Conservation (phyloP, 2,888 invertebrate species). For the Norana najaformis region DNA sequence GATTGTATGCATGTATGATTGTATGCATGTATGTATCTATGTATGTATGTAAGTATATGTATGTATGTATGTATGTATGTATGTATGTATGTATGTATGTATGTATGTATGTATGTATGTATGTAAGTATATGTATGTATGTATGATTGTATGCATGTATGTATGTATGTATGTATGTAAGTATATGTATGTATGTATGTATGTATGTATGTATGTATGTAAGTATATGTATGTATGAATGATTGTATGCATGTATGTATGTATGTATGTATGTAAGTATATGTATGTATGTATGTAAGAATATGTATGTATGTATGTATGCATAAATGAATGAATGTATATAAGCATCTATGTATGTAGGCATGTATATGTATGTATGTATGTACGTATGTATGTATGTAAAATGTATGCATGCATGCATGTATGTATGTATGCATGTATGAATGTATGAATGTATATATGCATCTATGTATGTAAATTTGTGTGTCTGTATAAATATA, state of each 20-base stretch:
- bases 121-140: not conserved
- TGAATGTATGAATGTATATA: too few relatives aligned
- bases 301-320: not conserved
- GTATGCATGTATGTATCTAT: not conserved
- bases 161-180: not conserved
- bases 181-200: not conserved
- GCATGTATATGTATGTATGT: too few relatives aligned
- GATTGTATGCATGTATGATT: not conserved
- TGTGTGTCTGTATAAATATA: too few relatives aligned
- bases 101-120: not conserved
- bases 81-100: not conserved
- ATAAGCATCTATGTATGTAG: too few relatives aligned
- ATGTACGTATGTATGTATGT: too few relatives aligned
- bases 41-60: not conserved
- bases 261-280: not conserved
- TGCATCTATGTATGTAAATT: too few relatives aligned
- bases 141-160: not conserved
- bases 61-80: not conserved
- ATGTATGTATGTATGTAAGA: not conserved
- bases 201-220: not conserved
- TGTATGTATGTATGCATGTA: not conserved
- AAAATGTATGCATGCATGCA: not conserved
- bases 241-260: not conserved
- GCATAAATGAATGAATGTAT: too few relatives aligned
- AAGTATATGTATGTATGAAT: not conserved